A percentile compares a stretch with the other conserved stretches of the same genome.
These are phyloP conservation scores for Pipistrellus pipistrellus DNA, from an alignment of 2,797 vertebrate genomes.

Conservation along the genomic window DNA sequence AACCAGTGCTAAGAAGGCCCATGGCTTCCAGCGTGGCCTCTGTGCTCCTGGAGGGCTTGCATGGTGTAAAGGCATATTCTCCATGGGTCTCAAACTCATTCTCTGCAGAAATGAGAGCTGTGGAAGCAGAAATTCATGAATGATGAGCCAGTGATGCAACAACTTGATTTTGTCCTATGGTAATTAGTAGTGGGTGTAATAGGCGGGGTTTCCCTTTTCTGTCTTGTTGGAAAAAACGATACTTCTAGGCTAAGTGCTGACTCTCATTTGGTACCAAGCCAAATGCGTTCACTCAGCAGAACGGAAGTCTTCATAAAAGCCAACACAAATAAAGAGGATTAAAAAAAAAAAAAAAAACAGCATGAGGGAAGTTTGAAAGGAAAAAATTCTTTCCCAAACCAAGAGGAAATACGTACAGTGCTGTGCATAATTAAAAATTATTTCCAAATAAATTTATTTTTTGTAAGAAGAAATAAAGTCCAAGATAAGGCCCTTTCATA, in stretches of 20 bases:
- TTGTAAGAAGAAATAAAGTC: slow-evolving; percentile 31
- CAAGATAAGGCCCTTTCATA: neutral
- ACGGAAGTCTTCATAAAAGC: slow-evolving; percentile 33
- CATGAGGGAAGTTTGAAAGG: neutral
- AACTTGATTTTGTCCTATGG: slow-evolving; percentile 76
- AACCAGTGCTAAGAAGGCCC: neutral
- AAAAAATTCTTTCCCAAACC: slow-evolving; percentile 52
- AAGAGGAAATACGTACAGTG: slow-evolving; percentile 60
- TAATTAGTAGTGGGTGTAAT: slow-evolving; percentile 77
- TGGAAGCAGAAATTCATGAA: slow-evolving; percentile 60
- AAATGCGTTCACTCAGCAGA: neutral
- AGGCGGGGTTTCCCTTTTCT: slow-evolving; percentile 80
- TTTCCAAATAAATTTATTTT: slow-evolving; percentile 28
- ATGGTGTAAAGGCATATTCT: slow-evolving; percentile 51
- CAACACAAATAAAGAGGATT: slow-evolving; percentile 20
- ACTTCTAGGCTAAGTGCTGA: slow-evolving; percentile 68
- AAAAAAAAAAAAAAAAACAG: neutral
- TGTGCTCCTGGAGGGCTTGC: slow-evolving; percentile 21
- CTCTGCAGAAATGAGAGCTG: slow-evolving; percentile 52
- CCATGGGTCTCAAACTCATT: slow-evolving; percentile 65
- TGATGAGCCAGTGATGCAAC: slow-evolving; percentile 54
- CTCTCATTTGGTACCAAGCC: slow-evolving; percentile 81
- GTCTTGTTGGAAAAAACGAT: slow-evolving; percentile 65
- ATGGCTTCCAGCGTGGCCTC: slow-evolving; percentile 50
- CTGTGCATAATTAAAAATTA: neutral